Conservation (phyloP, 2,113 vertebrate species). For the Neogale vison region DNA sequence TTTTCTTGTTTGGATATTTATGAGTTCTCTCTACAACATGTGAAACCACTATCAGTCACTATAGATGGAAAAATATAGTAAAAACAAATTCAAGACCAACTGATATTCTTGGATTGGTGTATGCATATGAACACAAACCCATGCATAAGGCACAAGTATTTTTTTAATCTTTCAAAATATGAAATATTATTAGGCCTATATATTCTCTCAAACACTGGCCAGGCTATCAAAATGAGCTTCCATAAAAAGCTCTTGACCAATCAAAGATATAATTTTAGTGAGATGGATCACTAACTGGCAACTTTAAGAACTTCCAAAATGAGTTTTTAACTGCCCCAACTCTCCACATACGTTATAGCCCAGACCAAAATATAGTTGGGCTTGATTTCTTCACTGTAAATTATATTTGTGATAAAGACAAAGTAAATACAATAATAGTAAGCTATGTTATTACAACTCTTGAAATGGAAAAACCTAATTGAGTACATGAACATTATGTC, state of each 20-base stretch:
- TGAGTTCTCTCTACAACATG: not conserved
- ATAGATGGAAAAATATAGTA: not conserved
- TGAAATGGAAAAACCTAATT: not conserved
- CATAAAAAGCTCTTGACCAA: not conserved
- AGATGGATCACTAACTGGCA: not conserved
- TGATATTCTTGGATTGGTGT: not conserved
- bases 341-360: not conserved
- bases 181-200: not conserved
- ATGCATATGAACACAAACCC: not conserved
- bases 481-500: not conserved
- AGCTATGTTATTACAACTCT: not conserved
- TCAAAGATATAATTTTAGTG: not conserved
- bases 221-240: conserved; percentile 21
- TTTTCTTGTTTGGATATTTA: not conserved
- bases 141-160: not conserved
- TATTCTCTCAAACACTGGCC: not conserved
- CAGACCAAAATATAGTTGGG: not conserved
- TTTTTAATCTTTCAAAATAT: not conserved
- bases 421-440: conserved; percentile 15
- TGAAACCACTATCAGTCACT: not conserved
- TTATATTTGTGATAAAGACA: not conserved
- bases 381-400: conserved; percentile 18
- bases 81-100: conserved; percentile 40
- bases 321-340: not conserved
- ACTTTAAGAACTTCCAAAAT: not conserved